Evolutionary conservation across 2,113 vertebrate species (phyloP), one percentile per base, ranked within the genome.

Genomic region (Danionella cerebrum): DNA sequence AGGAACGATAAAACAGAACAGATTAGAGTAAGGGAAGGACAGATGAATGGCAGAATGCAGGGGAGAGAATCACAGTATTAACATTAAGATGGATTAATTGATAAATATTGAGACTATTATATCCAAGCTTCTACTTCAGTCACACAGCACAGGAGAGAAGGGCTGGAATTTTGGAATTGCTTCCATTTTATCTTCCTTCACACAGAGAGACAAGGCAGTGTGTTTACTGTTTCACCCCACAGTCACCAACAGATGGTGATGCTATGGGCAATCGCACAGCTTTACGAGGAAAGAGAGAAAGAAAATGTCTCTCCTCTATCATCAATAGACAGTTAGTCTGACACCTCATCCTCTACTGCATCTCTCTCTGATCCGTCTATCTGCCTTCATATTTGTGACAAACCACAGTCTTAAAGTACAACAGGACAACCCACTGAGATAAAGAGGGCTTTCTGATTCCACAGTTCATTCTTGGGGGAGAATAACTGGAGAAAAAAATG

Each of bases 201-300:
- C 67, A 11, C 44, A 75, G 42, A 55, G 70, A 60, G 62, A 67
- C 35, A 62, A 77, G 77, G 64, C 76, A 77, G 79, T 80, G 71
- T 75, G 81, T 81, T 76, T 79, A 83, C 75, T 65, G 77, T 82
- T 83, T 84, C 76, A 81, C 78, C 78, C 80, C 65, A 47, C 75
- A 68, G 73, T 72, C 59, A 74, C 74, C 79, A 76, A 80, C 83
- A 88, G 85, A 86, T 87, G 85, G 84, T 81, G 72, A 86, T 82
- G 80, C 76, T 80, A 80, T 79, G 81, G 83, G 79, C 79, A 76
- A 88, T 88, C 85, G 77, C 80, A 81, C 82, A 75, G 75, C 78
- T 85, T 86, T 78, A 85, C 84, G 81, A 82, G 76, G 68, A 70
- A 72, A 80, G 65, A 77, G 64, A 64, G 65, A 74, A 70, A 71